Percentiles rank a stretch among this genome's conserved stretches.
These are phyloP conservation scores for Leptoteleia sp. DNA, from an alignment of 1,140 invertebrate species.

Conservation along the genomic window DNA sequence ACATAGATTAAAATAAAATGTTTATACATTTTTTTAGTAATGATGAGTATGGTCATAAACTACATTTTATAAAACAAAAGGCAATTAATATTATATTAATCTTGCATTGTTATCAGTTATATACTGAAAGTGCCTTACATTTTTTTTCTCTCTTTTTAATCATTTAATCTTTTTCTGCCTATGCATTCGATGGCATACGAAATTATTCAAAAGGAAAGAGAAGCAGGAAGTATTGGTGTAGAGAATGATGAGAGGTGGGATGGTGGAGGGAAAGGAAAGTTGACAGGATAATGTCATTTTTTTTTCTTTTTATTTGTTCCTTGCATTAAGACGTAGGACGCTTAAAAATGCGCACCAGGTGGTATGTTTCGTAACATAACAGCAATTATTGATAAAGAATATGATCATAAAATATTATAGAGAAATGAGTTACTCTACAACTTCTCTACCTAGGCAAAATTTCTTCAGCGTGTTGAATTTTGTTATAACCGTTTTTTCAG, in stretches of 20 bases:
- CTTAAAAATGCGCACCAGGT: conserved; percentile 23
- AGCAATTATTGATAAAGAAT: conserved; percentile 79
- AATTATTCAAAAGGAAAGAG: no score
- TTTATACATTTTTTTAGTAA: no score
- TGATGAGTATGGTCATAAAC: no score
- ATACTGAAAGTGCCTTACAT: neutral
- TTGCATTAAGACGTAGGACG: conserved; percentile 7
- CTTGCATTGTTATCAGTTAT: no score
- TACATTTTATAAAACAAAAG: no score
- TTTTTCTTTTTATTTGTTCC: conserved; percentile 48
- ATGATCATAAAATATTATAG: conserved; percentile 76
- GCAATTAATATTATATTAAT: no score
- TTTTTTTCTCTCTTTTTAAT: no score
- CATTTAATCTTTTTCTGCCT: no score
- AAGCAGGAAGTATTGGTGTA: conserved; percentile 11
- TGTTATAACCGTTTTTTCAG: conserved; percentile 68
- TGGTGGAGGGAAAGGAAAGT: conserved; percentile 75
- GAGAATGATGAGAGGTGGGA: conserved; percentile 70
- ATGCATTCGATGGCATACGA: no score
- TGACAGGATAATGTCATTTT: conserved; percentile 32
- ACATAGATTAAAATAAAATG: no score
- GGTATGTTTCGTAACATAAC: conserved; percentile 31
- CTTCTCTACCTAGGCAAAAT: conserved; percentile 71
- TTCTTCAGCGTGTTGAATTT: conserved; percentile 73
- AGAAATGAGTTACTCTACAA: conserved; percentile 68